Evolutionary conservation across 1,140 invertebrate species (phyloP).

Genomic region (Drosophila simulans): DNA sequence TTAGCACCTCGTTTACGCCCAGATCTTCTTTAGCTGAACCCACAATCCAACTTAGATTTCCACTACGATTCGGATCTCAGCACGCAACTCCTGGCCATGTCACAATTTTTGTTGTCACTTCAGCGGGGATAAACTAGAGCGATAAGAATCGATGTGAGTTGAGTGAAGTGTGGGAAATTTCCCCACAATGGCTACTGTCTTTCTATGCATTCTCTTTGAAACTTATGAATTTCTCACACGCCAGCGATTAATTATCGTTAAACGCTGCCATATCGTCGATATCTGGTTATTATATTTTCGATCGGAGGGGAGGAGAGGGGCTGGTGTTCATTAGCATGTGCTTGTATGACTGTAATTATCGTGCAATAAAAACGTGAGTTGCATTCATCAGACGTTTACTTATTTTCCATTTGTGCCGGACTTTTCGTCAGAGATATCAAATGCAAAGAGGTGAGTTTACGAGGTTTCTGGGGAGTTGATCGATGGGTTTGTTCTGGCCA

Average conservation of each 20-base stretch:
- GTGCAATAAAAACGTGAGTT: constrained; percentile 76
- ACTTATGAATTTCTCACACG: constrained; percentile 76
- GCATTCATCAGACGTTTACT: constrained; percentile 44
- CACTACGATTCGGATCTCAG: constrained; percentile 21
- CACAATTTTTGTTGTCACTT: constrained; percentile 29
- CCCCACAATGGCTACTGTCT: constrained; percentile 41
- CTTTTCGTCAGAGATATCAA: constrained; percentile 29
- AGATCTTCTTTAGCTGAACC: constrained; percentile 7
- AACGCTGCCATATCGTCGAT: constrained; percentile 68
- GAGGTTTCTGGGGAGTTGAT: constrained; percentile 19
- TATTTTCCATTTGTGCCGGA: constrained; percentile 30
- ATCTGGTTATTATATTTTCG: constrained; percentile 8
- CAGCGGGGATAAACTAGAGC: constrained; percentile 24
- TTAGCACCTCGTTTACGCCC: constrained; percentile 65
- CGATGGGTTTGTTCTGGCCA: constrained; percentile 4
- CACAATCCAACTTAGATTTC: not conserved
- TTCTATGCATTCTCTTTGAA: constrained; percentile 19
- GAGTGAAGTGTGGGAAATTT: constrained; percentile 53
- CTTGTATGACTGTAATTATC: constrained; percentile 61
- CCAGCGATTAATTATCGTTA: constrained; percentile 71
- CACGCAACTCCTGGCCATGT: constrained; percentile 28
- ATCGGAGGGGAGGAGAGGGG: not conserved
- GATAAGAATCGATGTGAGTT: constrained; percentile 26
- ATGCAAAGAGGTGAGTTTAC: constrained; percentile 12
- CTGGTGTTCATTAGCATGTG: constrained; percentile 61